Evolutionary conservation across 2,797 vertebrate species (phyloP), one percentile per base, ranked within the genome.

Genomic region (Discoglossus pictus): DNA sequence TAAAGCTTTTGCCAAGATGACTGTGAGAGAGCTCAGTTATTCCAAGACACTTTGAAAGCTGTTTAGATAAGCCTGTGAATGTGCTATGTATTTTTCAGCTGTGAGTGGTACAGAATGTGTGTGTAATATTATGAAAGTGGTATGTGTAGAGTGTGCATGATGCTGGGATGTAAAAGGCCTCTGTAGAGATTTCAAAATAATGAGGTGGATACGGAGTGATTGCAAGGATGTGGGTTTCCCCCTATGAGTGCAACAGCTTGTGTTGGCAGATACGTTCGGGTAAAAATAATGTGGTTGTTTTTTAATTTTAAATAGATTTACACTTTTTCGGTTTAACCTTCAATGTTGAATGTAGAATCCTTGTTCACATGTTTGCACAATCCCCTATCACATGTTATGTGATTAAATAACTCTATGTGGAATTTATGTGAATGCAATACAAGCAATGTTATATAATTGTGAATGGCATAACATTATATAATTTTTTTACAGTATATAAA

Each of bases 281-380:
- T 23, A 39, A 39, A 68, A 27, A 23, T 10, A 52, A 61, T 44
- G 39, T 61, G 55, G 65, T 68, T 68, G 39, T 53, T 60, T 51
- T 68, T 68, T 68, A 36, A 60, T 68, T 68, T 68, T 61, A 53
- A 61, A 44, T 68, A 60, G 65, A 53, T 68, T 68, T 68, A 61
- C 65, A 61, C 65, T 68, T 66, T n/a, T 36, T 12, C 55, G 51
- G 35, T 59, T 36, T 51, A 50, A 31, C 54, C 34, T 25, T 68
- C 27, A 68, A 60, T 68, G 52, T 68, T 68, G 65, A 68, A 68
- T 60, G 38, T 8, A 10, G 27, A 34, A 15, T 12, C 48, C 47
- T 61, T 68, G 65, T 68, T 61, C 54, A 10, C 48, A 31, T 7
- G 48, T 31, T 34, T 24, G 13, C n/a, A 3, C 48, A 51, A 34